These are phyloP conservation scores for Orchesellides sinensis DNA, from an alignment of 2,888 invertebrate species.

Conservation along the genomic window DNA sequence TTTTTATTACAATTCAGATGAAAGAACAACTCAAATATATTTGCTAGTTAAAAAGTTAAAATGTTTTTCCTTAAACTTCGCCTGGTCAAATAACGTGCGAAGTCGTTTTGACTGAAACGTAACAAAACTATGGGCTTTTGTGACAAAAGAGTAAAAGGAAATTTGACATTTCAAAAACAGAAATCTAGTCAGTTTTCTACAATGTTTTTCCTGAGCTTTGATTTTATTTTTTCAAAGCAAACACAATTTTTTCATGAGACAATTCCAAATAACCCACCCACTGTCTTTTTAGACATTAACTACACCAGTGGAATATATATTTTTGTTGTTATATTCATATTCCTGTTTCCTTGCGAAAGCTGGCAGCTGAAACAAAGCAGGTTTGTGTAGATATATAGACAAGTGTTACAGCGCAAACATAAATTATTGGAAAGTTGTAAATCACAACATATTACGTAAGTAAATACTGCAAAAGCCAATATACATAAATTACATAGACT, in stretches of 20 bases:
- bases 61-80: too few species aligned
- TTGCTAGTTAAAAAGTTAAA: too few species aligned
- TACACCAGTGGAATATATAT: background rate
- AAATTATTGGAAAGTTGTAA: background rate
- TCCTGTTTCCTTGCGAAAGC: too few species aligned
- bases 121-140: background rate
- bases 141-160: slow-evolving; percentile 46
- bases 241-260: background rate
- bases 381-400: too few species aligned
- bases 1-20: background rate
- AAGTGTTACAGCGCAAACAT: background rate
- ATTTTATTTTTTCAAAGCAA: background rate
- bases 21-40: too few species aligned
- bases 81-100: too few species aligned
- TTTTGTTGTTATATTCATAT: background rate
- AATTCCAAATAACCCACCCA: background rate
- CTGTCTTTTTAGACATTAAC: background rate
- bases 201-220: slow-evolving; percentile 17
- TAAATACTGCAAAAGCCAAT: background rate
- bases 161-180: slow-evolving; percentile 60
- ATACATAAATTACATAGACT: background rate
- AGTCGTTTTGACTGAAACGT: background rate
- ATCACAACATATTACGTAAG: background rate
- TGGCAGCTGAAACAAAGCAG: too few species aligned
- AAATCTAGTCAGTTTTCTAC: slow-evolving; percentile 29